Conservation (phyloP, 2,888 invertebrate genomes). For the Heliconius hortense region DNA sequence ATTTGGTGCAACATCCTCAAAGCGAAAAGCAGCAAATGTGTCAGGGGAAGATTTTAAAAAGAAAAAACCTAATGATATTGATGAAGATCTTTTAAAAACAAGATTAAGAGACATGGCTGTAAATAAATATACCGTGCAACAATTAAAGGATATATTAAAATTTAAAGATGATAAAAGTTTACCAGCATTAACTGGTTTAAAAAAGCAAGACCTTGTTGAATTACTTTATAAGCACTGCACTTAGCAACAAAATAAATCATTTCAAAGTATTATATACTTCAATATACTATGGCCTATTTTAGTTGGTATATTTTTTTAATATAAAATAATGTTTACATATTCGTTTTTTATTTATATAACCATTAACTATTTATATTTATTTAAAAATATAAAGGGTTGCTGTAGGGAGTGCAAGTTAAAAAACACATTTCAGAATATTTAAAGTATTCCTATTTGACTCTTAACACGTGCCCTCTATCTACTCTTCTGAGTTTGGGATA, state of each 20-base stretch:
- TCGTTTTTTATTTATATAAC: background rate
- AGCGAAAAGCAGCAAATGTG: slow-evolving; percentile 52
- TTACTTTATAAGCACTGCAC: slow-evolving; percentile 62
- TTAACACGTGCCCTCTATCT: no score
- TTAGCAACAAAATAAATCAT: background rate
- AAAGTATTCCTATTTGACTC: no score
- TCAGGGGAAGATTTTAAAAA: slow-evolving; percentile 50
- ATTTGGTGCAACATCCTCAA: slow-evolving; percentile 56
- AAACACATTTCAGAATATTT: no score
- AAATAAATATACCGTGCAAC: slow-evolving; percentile 59
- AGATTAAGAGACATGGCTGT: slow-evolving; percentile 56
- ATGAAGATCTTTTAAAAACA: slow-evolving; percentile 57
- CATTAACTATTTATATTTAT: background rate
- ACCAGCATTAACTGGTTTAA: slow-evolving; percentile 62
- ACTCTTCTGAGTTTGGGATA: no score
- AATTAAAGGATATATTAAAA: slow-evolving; percentile 65
- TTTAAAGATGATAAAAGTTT: slow-evolving; percentile 54
- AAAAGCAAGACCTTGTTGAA: slow-evolving; percentile 65
- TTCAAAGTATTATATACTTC: background rate
- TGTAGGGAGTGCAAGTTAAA: no score
- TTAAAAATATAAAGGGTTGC: background rate
- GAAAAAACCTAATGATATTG: slow-evolving; percentile 54
- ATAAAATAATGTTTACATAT: background rate
- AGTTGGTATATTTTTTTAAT: background rate
- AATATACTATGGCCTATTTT: background rate